Conservation (phyloP, 2,113 vertebrate genomes). For the Lates calcarifer region DNA sequence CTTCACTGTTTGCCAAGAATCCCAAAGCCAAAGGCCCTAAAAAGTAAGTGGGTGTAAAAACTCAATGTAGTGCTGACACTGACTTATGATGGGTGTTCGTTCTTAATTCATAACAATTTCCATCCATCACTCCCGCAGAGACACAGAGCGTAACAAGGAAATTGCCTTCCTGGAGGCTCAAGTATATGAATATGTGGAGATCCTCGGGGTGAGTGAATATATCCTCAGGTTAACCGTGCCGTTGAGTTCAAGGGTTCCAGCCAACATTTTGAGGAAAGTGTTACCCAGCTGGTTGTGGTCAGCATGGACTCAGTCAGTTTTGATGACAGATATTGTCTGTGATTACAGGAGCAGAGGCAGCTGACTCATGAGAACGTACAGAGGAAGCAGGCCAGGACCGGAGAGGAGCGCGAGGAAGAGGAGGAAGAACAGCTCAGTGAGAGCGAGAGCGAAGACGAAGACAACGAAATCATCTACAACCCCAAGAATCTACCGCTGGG, state of each 20-base stretch:
- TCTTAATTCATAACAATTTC: slow-evolving; percentile 5
- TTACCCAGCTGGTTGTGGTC: background rate
- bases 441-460: slow-evolving; percentile 98
- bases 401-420: slow-evolving; percentile 97
- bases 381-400: slow-evolving; percentile 96
- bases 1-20: slow-evolving; percentile 96
- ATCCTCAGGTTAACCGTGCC: background rate
- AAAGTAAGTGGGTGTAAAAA: slow-evolving; percentile 82
- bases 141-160: slow-evolving; percentile 97
- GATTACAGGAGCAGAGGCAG: slow-evolving; percentile 93
- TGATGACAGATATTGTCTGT: accelerated
- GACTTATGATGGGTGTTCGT: background rate
- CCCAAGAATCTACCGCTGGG: slow-evolving; percentile 98
- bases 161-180: slow-evolving; percentile 96
- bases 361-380: slow-evolving; percentile 98
- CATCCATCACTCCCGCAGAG: slow-evolving; percentile 81
- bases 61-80: background rate
- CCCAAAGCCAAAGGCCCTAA: slow-evolving; percentile 97
- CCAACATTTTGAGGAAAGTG: background rate
- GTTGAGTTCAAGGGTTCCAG: background rate
- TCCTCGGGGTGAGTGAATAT: slow-evolving; percentile 91
- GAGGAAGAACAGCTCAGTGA: slow-evolving; percentile 98
- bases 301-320: background rate
- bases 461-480: slow-evolving; percentile 99
- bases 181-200: slow-evolving; percentile 97